Base-by-base conservation (phyloP, 2,888 invertebrate species). In the Troides oblongomaculatus region DNA sequence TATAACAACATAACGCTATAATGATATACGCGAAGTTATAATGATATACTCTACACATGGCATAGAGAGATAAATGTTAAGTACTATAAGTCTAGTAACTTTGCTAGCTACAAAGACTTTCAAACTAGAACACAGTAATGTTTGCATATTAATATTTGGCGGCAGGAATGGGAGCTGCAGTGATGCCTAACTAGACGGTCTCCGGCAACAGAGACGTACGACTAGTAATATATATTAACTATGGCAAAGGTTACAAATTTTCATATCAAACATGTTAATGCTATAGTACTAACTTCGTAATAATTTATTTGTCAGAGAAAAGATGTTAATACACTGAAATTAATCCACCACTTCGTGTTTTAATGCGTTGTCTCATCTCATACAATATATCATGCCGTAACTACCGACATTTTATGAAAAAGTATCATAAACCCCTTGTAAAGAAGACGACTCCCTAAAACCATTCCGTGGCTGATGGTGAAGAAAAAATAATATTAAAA, bases 401-500 rank as follows among this genome's bases (percentile, higher is more conserved):
- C 65, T 66, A 59, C 69, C 58, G 66, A 62, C 66, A 62, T 70
- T 63, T 66, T 70, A 14, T 64, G 70, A 70, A 75, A 75, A 75
- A 75, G 70, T 73, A 77, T 75, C 75, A 76, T 77, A 78, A 75
- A 73, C 74, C 76, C 50, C 73, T 76, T 77, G 78, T 77, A 79
- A 79, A 83, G 84, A 84, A 78, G 78, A 75, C 75, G 78, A 78
- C 80, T 79, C 79, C 80, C 83, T 80, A 82, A 80, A 83, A 81
- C 77, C 78, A 80, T 79, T 77, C 75, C 75, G 66, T 74, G 69
- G 69, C 77, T 73, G 77, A 79, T 79, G 77, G 74, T 73, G 79
- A 84, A 81, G 86, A 88, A 89, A 90, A 85, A 64, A 83, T 79
- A 87, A 87, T 84, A 89, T 89, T 90, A 90, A 92, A 91, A 92